phyloP scores from a whole-genome alignment of 2,888 invertebrate species.

The Bimastos eiseni region DNA sequence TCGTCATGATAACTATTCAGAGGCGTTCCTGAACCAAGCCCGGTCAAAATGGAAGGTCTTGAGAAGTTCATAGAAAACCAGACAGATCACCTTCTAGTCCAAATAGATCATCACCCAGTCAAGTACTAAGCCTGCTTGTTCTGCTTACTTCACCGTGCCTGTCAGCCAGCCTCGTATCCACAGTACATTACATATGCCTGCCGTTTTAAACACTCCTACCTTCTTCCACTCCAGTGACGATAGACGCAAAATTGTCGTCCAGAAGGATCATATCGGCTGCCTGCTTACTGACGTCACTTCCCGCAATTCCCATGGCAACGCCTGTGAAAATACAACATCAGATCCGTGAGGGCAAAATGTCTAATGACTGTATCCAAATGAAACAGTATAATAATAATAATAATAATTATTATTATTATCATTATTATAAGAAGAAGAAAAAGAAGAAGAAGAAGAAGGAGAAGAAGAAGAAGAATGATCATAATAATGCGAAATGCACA shows the following conservation, averaged over 20 bases:
- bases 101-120: background rate
- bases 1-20: no score
- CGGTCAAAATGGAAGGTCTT: no score
- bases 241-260: slow-evolving; percentile 51
- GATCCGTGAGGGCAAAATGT: background rate
- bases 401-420: no score
- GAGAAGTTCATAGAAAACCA: no score
- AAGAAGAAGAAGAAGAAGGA: no score
- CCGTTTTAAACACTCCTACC: slow-evolving; percentile 31
- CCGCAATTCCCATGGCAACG: slow-evolving; percentile 50
- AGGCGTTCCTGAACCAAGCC: no score
- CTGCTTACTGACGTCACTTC: slow-evolving; percentile 49
- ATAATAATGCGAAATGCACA: background rate
- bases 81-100: background rate
- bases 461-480: no score
- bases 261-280: slow-evolving; percentile 51
- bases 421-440: no score
- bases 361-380: background rate
- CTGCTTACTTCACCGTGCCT: background rate
- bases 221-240: slow-evolving; percentile 51
- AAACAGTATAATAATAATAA: background rate
- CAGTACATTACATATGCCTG: background rate
- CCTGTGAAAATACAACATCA: slow-evolving; percentile 33
- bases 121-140: background rate
- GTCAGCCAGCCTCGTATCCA: background rate